Conservation (phyloP, 1,140 invertebrate genomes). For the Drosophila sproati region DNA sequence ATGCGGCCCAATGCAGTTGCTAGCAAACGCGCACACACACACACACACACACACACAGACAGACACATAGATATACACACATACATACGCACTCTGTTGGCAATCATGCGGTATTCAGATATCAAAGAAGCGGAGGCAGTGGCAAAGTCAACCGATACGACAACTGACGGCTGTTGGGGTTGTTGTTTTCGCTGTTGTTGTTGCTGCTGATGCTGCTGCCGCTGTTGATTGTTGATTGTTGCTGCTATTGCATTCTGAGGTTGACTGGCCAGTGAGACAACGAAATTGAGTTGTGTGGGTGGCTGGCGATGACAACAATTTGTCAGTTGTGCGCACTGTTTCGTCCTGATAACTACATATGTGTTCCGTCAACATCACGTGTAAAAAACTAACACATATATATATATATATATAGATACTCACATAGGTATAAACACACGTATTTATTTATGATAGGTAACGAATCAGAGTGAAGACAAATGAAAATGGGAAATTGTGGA, state of each 20-base stretch:
- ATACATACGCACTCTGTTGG: not conserved
- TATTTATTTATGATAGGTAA: constrained; percentile 25
- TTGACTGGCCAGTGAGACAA: not conserved
- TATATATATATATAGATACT: not conserved
- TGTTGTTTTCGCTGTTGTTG: not conserved
- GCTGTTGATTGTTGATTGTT: not conserved
- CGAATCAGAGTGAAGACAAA: constrained; percentile 17
- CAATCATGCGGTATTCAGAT: constrained; percentile 38
- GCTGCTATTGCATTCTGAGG: constrained; percentile 6
- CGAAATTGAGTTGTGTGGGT: constrained; percentile 34
- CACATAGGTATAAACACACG: not conserved
- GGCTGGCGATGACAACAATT: constrained; percentile 9
- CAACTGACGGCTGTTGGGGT: constrained; percentile 1
- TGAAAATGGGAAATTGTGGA: constrained; percentile 12
- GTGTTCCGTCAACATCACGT: not conserved
- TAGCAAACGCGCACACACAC: not conserved
- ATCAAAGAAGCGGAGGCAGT: constrained; percentile 41
- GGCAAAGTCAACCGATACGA: constrained; percentile 8
- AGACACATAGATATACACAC: not conserved
- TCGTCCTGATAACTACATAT: constrained; percentile 3
- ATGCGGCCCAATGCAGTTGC: constrained; percentile 19
- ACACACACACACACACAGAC: not conserved
- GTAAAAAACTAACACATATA: not conserved
- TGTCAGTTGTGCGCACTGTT: constrained; percentile 3
- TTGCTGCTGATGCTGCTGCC: not conserved